Percentiles rank a stretch among this genome's conserved stretches.
These are phyloP conservation scores for Cactoblastis cactorum DNA, from an alignment of 2,888 invertebrate species.

Conservation along the genomic window DNA sequence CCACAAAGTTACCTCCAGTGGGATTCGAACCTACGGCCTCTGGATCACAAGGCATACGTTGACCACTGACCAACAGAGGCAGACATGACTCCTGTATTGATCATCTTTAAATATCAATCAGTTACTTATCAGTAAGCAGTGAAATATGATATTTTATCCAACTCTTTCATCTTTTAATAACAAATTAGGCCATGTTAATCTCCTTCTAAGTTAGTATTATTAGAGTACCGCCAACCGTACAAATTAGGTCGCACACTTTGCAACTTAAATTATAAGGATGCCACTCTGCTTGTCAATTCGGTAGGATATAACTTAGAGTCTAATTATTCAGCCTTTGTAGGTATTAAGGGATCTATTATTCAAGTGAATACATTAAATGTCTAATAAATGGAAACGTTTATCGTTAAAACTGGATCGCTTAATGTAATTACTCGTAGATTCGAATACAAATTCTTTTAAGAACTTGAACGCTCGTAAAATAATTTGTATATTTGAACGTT, in stretches of 20 bases:
- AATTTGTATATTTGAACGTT: too few relatives aligned
- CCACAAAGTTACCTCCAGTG: too few relatives aligned
- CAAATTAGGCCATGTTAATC: constrained; percentile 32
- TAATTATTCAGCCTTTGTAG: constrained; percentile 10
- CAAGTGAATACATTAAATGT: background rate
- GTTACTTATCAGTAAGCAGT: too few relatives aligned
- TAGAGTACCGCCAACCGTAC: constrained; percentile 39
- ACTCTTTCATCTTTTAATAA: constrained; percentile 9
- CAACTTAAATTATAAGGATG: constrained; percentile 51
- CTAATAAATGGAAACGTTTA: background rate
- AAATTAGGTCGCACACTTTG: constrained; percentile 49
- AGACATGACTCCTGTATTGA: too few relatives aligned
- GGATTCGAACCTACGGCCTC: too few relatives aligned
- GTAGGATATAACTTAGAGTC: constrained; percentile 18
- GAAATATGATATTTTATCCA: background rate
- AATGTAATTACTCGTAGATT: too few relatives aligned
- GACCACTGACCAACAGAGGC: too few relatives aligned
- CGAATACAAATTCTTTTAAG: too few relatives aligned
- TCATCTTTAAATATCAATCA: too few relatives aligned
- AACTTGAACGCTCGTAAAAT: too few relatives aligned
- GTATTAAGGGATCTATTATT: constrained; percentile 5
- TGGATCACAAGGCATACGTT: too few relatives aligned
- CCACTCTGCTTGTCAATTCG: constrained; percentile 27
- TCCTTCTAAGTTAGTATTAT: constrained; percentile 30
- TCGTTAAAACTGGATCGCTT: background rate